Conservation (phyloP, 2,888 invertebrate species). For the Pachycephus smyrnensis region DNA sequence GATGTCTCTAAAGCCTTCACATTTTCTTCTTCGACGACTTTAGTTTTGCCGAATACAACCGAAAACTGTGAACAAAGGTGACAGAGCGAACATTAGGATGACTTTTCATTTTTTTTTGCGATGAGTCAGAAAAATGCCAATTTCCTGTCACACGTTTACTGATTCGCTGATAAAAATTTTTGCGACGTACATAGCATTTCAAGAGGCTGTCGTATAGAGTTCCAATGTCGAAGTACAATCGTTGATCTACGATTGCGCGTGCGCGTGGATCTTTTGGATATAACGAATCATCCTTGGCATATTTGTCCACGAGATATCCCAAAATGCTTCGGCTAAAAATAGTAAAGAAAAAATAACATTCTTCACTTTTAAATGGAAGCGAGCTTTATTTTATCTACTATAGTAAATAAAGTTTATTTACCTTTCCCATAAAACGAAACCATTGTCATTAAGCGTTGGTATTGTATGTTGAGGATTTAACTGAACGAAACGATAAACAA, state of each 20-base stretch:
- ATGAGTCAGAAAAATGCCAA: background rate
- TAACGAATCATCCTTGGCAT: slow-evolving; percentile 81
- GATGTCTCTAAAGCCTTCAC: slow-evolving; percentile 70
- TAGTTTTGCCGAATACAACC: slow-evolving; percentile 69
- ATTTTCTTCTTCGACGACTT: slow-evolving; percentile 50
- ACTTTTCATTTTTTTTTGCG: background rate
- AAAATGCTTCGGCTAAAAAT: slow-evolving; percentile 79
- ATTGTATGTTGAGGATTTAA: slow-evolving; percentile 87
- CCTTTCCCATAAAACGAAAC: slow-evolving; percentile 84
- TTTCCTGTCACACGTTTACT: background rate
- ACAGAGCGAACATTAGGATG: background rate
- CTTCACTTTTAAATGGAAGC: background rate
- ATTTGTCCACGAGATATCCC: slow-evolving; percentile 83
- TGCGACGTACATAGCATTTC: slow-evolving; percentile 74
- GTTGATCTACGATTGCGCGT: slow-evolving; percentile 82
- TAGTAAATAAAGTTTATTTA: slow-evolving; percentile 35
- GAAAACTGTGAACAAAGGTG: slow-evolving; percentile 69
- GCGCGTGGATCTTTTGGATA: slow-evolving; percentile 83
- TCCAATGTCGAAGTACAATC: slow-evolving; percentile 84
- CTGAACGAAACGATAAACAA: slow-evolving; percentile 65
- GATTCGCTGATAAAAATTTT: background rate
- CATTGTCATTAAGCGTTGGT: slow-evolving; percentile 87
- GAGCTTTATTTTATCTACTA: background rate
- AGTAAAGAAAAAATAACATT: background rate
- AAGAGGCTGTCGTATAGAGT: slow-evolving; percentile 78